Percentiles rank a stretch among this genome's conserved stretches.
Conservation (phyloP, 2,888 invertebrate genomes). For the Dascillus cervinus region DNA sequence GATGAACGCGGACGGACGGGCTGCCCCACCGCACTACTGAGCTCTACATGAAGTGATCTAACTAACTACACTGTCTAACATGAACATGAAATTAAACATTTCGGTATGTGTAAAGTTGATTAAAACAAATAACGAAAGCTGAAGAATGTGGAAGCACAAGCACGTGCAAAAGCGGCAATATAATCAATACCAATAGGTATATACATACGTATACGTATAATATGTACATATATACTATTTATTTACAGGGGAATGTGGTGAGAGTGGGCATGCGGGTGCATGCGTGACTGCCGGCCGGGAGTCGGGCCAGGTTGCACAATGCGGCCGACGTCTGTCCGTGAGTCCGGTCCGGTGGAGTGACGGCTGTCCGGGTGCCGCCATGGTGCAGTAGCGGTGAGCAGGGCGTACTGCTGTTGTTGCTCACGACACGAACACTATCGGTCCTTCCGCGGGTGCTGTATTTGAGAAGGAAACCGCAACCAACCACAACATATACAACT, state of each 20-base stretch:
- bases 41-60: constrained; percentile 23
- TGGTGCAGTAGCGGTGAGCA: constrained; percentile 52
- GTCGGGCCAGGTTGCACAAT: constrained; percentile 29
- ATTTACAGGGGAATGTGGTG: constrained; percentile 7
- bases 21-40: constrained; percentile 18
- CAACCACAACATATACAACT: constrained; percentile 34
- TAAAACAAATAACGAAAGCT: constrained; percentile 15
- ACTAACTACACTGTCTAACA: constrained; percentile 20
- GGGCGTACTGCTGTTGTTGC: constrained; percentile 45
- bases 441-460: constrained; percentile 78
- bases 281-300: constrained; percentile 43
- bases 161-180: constrained; percentile 30
- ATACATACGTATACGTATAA: constrained; percentile 9
- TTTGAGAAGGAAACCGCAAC: constrained; percentile 70
- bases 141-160: constrained; percentile 29
- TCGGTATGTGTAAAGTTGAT: constrained; percentile 13
- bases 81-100: constrained; percentile 20
- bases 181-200: constrained; percentile 10
- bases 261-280: constrained; percentile 36
- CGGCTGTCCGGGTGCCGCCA: constrained; percentile 39
- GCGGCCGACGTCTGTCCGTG: constrained; percentile 28
- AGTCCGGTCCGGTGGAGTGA: constrained; percentile 44
- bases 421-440: constrained; percentile 46
- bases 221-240: constrained; percentile 3
- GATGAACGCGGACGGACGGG: constrained; percentile 5